phyloP scores from a whole-genome alignment of 2,113 vertebrate species.

The Zosterops borbonicus region DNA sequence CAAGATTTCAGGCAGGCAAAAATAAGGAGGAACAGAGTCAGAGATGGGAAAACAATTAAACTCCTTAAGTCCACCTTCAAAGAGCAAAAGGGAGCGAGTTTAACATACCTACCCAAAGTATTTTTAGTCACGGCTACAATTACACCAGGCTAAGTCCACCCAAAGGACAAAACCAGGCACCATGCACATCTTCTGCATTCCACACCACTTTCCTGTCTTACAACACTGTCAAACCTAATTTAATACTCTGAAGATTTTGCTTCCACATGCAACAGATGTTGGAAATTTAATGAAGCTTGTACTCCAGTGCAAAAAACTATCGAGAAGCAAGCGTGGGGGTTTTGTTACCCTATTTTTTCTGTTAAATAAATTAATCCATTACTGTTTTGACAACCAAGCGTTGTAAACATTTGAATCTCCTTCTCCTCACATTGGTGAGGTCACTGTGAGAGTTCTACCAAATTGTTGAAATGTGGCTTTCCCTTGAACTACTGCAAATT shows the following conservation, averaged over 20 bases:
- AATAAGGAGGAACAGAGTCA: not conserved
- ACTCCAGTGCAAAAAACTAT: not conserved
- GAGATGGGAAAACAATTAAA: not conserved
- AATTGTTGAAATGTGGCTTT: not conserved
- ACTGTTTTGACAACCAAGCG: not conserved
- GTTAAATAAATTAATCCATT: not conserved
- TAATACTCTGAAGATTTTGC: not conserved
- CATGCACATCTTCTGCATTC: not conserved
- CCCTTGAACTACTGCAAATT: not conserved
- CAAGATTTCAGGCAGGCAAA: not conserved
- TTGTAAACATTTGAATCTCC: not conserved
- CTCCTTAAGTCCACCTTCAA: not conserved
- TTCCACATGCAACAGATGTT: not conserved
- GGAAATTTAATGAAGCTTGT: not conserved
- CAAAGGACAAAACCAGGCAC: not conserved
- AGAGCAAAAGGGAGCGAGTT: not conserved
- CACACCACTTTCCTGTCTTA: not conserved
- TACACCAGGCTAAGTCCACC: not conserved
- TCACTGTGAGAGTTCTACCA: not conserved
- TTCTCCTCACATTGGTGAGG: not conserved
- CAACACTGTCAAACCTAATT: not conserved
- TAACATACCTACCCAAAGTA: not conserved
- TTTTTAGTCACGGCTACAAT: conserved; percentile 10
- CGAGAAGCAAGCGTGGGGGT: accelerated
- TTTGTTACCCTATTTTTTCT: not conserved